Evolutionary conservation across 2,888 invertebrate genomes (phyloP).

Genomic region (Pseudanteris insignis): DNA sequence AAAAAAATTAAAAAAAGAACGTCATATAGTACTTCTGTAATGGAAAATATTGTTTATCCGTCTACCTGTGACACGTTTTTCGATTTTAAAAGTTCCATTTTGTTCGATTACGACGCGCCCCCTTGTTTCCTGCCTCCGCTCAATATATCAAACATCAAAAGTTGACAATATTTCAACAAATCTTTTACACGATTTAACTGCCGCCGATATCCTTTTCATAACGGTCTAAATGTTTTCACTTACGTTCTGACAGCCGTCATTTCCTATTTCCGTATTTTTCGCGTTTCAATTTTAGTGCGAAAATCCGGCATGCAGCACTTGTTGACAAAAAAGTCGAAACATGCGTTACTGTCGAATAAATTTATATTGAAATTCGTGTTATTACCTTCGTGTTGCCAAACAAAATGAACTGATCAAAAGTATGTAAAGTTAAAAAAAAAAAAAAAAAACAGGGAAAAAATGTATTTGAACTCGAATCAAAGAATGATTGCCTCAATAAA

Average conservation of each 20-base stretch:
- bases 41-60: too few species aligned
- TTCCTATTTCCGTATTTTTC: slow-evolving; percentile 25
- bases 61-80: too few species aligned
- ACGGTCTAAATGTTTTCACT: slow-evolving; percentile 23
- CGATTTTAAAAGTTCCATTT: slow-evolving; percentile 14
- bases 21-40: too few species aligned
- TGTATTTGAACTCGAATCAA: too few species aligned
- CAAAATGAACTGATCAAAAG: too few species aligned
- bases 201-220: slow-evolving; percentile 33
- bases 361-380: slow-evolving; percentile 23
- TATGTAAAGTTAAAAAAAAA: too few species aligned
- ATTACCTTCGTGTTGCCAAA: too few species aligned
- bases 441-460: too few species aligned
- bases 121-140: slow-evolving; percentile 4
- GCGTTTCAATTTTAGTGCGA: slow-evolving; percentile 28
- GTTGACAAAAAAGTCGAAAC: slow-evolving; percentile 21
- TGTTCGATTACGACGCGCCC: slow-evolving; percentile 11
- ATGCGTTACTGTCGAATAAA: slow-evolving; percentile 24
- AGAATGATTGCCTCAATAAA: too few species aligned
- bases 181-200: slow-evolving; percentile 35
- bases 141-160: slow-evolving; percentile 18
- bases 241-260: slow-evolving; percentile 21
- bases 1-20: too few species aligned
- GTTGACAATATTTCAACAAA: slow-evolving; percentile 29
- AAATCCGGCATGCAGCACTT: slow-evolving; percentile 27